Base-by-base conservation (phyloP, 2,113 vertebrate species). In the Centropus unirufus region DNA sequence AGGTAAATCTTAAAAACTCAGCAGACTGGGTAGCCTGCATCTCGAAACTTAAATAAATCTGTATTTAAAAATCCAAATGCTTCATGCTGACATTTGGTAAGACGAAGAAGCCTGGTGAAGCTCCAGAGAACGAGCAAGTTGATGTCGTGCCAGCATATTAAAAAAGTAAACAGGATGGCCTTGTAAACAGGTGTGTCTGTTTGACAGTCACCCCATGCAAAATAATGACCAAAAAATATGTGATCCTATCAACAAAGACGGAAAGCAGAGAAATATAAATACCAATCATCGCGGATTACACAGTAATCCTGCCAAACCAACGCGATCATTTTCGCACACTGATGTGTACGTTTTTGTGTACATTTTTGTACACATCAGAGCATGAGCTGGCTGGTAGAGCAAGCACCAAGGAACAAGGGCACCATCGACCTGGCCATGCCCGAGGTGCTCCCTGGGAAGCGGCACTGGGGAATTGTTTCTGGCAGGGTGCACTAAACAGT, bases 121-220 rank as follows among this genome's bases (percentile, higher is more conserved):
- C n/a, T 92, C 76, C 76, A 79, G 57, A 78, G 27, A 63, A 54
- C n/a, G 83, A 92, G 39, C 62, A 74, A 63, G 49, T 36, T 87
- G 61, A 68, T 94, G 49, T 64, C 87, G 24, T 75, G 47, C 76
- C 79, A 92, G 52, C 39, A 75, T 92, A 83, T 90, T 11, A 59
- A 74, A 84, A 80, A 74, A 81, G 79, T 95, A 96, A 96, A 97
- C 85, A 94, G 95, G 93, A 81, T 94, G 90, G 55, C 68, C 64
- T 88, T 81, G 88, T 94, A 95, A 95, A 95, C 87, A 96, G 93
- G 92, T 89, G 92, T 95, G 85, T 83, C 89, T 75, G 14, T 78
- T 75, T 0, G 0, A 82, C 21, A 90, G 79, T 57, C 15, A 95
- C 26, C 22, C 63, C 36, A 63, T 57, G 52, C 79, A 90, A 92